A percentile compares a stretch with the other conserved stretches of the same genome.
Conservation (phyloP, 2,797 vertebrate genomes). For the Petrocephalus sullivani region DNA sequence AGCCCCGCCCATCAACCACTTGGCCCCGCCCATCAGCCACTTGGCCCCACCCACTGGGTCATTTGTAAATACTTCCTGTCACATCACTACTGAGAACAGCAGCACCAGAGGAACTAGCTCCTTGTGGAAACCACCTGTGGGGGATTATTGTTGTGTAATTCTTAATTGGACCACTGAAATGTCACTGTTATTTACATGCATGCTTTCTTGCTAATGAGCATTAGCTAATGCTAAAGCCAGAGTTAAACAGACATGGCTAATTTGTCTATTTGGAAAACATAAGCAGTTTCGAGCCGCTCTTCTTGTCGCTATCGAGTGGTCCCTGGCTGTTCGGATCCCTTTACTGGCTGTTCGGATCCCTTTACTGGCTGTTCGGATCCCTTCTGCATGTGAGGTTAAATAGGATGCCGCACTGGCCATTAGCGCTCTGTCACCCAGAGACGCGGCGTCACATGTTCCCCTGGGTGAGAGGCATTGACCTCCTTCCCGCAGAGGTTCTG, state of each 20-base stretch:
- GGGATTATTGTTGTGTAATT: neutral
- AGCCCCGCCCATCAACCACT: neutral
- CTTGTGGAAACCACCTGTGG: neutral
- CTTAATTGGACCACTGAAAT: neutral
- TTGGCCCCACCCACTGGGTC: neutral
- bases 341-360: too few species aligned
- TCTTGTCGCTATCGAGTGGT: neutral
- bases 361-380: neutral
- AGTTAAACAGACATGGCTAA: neutral
- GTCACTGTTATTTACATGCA: neutral
- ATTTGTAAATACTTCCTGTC: neutral
- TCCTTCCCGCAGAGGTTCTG: neutral
- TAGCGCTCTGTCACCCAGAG: neutral
- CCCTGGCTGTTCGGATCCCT: too few species aligned
- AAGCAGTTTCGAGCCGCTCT: neutral
- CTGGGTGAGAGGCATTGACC: neutral
- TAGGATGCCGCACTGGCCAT: neutral
- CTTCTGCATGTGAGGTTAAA: neutral
- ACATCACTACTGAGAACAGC: neutral
- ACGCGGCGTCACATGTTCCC: neutral
- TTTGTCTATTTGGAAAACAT: neutral
- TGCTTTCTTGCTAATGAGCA: neutral
- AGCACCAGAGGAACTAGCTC: neutral
- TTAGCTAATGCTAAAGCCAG: neutral
- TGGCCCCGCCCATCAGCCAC: neutral